These are phyloP conservation scores for Drosophila cognata DNA, from an alignment of 2,888 invertebrate species.

Conservation along the genomic window DNA sequence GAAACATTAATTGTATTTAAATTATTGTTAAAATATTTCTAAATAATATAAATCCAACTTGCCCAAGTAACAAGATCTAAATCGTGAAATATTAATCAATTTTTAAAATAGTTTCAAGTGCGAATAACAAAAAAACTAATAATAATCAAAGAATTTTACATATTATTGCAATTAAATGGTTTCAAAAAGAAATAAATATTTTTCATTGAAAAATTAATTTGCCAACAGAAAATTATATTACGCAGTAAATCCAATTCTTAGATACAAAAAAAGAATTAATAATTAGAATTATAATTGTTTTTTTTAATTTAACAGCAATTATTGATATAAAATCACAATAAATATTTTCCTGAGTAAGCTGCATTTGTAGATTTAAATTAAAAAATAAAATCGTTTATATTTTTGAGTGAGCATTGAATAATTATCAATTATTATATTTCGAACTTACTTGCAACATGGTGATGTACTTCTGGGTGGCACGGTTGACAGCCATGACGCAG, in stretches of 20 bases:
- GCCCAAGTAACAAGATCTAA: no score
- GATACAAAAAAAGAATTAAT: no score
- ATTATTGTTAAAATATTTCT: no score
- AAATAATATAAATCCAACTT: not conserved
- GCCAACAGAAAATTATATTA: not conserved
- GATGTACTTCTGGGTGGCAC: slow-evolving; percentile 88
- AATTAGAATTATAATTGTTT: no score
- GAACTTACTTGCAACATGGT: slow-evolving; percentile 89
- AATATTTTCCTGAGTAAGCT: no score
- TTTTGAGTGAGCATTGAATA: not conserved
- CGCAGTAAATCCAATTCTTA: not conserved
- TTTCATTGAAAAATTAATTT: not conserved
- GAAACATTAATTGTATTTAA: not conserved
- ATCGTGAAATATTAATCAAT: not conserved
- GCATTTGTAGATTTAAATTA: not conserved
- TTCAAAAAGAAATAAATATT: not conserved
- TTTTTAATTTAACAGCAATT: no score
- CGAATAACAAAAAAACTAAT: not conserved
- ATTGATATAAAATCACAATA: no score
- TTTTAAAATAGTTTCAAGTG: not conserved
- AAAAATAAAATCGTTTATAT: not conserved
- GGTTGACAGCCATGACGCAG: slow-evolving; percentile 88
- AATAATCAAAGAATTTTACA: not conserved
- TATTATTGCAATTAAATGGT: not conserved
- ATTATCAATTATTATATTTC: not conserved